These are phyloP conservation scores for Diachasma alloeum DNA, from an alignment of 1,140 invertebrate species.

Conservation along the genomic window DNA sequence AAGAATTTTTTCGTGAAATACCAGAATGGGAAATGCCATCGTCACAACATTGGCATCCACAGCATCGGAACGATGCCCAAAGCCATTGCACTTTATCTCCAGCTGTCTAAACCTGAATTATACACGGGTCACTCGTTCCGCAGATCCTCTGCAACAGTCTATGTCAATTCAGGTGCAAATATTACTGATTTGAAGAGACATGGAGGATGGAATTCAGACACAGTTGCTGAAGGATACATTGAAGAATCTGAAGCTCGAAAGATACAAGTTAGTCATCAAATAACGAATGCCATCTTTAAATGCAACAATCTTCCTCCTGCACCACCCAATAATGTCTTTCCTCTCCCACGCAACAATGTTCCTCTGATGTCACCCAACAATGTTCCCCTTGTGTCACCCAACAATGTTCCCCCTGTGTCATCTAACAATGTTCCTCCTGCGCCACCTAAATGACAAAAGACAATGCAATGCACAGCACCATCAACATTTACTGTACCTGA, in stretches of 20 bases:
- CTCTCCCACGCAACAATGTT: not conserved
- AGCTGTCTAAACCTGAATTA: no score
- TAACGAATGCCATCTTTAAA: not conserved
- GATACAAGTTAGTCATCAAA: conserved; percentile 5
- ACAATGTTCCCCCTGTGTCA: no score
- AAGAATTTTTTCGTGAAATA: conserved; percentile 2
- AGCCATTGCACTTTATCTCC: not conserved
- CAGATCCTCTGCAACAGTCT: not conserved
- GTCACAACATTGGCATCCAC: not conserved
- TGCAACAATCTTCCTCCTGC: not conserved
- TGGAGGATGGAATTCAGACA: not conserved
- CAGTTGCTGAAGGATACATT: conserved; percentile 16
- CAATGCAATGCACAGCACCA: not conserved
- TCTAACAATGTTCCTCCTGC: no score
- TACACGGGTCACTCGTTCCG: no score
- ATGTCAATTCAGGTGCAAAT: not conserved
- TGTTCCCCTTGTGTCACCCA: not conserved
- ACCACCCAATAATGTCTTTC: not conserved
- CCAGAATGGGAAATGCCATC: not conserved
- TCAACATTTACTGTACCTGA: not conserved
- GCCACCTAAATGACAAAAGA: not conserved
- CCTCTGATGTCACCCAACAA: not conserved
- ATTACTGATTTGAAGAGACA: conserved; percentile 4
- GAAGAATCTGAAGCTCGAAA: conserved; percentile 6
- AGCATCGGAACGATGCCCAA: not conserved